These are phyloP conservation scores for Prorops nasuta DNA, from an alignment of 1,140 invertebrate genomes.

Conservation along the genomic window DNA sequence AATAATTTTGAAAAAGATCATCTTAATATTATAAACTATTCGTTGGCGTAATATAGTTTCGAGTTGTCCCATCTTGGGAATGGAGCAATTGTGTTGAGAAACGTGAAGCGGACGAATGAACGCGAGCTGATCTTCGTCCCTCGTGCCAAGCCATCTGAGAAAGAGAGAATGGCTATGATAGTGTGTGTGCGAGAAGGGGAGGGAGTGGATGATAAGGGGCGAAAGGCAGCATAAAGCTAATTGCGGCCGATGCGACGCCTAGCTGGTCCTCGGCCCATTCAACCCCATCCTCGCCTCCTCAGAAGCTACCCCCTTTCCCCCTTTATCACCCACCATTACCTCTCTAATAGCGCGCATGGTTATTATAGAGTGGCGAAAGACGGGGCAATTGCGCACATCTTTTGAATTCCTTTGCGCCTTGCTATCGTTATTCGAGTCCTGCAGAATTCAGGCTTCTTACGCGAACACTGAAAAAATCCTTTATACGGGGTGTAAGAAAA, in stretches of 20 bases:
- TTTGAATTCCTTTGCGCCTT: slow-evolving; percentile 5
- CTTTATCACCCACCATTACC: not conserved
- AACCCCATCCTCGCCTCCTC: not conserved
- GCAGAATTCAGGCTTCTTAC: too few species aligned
- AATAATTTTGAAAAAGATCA: too few species aligned
- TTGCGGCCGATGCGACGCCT: slow-evolving; percentile 30
- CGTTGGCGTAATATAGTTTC: too few species aligned
- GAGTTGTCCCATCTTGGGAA: too few species aligned
- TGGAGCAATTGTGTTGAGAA: too few species aligned
- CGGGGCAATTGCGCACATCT: slow-evolving; percentile 15
- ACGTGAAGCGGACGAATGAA: not conserved
- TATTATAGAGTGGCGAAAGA: slow-evolving; percentile 16
- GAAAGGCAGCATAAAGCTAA: slow-evolving; percentile 41
- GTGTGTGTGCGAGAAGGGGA: too few species aligned
- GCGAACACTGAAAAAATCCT: too few species aligned
- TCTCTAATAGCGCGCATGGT: slow-evolving; percentile 11
- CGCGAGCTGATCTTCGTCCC: slow-evolving; percentile 5
- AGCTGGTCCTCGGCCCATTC: not conserved
- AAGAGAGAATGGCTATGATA: not conserved
- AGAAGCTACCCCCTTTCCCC: slow-evolving; percentile 10
- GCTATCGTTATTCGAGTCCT: too few species aligned
- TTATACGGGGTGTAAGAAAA: too few species aligned
- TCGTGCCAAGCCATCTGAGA: not conserved
- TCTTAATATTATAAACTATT: too few species aligned
- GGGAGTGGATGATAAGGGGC: too few species aligned